A percentile compares a stretch with the other conserved stretches of the same genome.
phyloP scores from a whole-genome alignment of 2,113 vertebrate species.

The Otocyon megalotis region DNA sequence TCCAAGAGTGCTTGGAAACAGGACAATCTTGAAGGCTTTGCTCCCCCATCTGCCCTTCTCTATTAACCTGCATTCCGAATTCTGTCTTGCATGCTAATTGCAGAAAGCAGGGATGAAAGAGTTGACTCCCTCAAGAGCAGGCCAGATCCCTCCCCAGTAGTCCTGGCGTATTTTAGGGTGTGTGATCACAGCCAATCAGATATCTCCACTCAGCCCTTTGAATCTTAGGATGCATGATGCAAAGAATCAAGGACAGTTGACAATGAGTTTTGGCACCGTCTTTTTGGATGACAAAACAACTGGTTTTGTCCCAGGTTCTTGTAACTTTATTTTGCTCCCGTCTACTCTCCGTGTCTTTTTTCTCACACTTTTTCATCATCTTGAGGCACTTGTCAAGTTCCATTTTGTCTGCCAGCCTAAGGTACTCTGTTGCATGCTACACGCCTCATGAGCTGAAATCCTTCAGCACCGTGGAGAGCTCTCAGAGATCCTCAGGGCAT shows the following conservation, averaged over 20 bases:
- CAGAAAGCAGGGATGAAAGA: background rate
- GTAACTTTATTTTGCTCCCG: background rate
- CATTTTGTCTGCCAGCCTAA: background rate
- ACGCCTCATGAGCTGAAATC: rapidly evolving
- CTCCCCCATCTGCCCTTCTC: background rate
- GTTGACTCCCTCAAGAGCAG: too few species aligned
- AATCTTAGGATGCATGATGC: too few species aligned
- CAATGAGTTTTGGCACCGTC: rapidly evolving
- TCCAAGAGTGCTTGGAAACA: too few species aligned
- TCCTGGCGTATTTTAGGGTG: rapidly evolving
- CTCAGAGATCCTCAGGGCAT: rapidly evolving
- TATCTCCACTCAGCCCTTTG: background rate
- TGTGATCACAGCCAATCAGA: background rate
- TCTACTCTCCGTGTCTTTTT: rapidly evolving
- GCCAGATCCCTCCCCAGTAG: background rate
- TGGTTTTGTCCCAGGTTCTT: background rate
- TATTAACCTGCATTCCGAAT: background rate
- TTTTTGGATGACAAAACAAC: background rate
- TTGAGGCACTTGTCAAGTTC: background rate
- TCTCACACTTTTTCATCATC: background rate
- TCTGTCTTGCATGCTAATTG: rapidly evolving
- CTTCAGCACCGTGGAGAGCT: slow-evolving; percentile 16
- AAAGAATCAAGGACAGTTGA: too few species aligned
- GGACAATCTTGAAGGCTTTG: background rate
- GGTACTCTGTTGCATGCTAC: background rate